These are phyloP conservation scores for Tyrannus savana DNA, from an alignment of 2,113 vertebrate species.

Conservation along the genomic window DNA sequence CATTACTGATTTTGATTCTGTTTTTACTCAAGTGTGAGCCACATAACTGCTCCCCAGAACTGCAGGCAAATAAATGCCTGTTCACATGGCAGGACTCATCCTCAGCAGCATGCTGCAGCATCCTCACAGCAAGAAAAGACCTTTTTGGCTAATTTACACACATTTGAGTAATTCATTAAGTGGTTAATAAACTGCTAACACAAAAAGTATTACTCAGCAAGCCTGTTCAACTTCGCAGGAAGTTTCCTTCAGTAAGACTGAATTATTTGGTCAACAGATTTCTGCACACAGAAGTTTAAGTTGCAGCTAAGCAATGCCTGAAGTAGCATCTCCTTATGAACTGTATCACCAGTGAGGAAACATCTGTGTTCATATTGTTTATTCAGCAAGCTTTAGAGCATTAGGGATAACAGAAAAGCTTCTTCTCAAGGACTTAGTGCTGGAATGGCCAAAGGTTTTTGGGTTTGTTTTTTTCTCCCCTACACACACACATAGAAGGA, in stretches of 20 bases:
- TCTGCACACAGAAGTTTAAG: not conserved
- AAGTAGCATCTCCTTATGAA: not conserved
- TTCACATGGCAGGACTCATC: accelerated
- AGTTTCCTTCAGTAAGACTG: not conserved
- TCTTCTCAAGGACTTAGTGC: not conserved
- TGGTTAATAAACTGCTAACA: not conserved
- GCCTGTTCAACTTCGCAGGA: not conserved
- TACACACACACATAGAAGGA: not conserved
- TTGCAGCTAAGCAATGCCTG: conserved; percentile 21
- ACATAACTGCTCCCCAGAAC: not conserved
- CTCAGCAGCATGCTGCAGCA: not conserved
- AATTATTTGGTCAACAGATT: not conserved
- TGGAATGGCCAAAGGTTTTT: conserved; percentile 5
- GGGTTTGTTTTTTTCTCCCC: not conserved
- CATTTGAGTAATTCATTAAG: not conserved
- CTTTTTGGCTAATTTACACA: not conserved
- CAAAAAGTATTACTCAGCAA: not conserved
- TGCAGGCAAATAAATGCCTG: not conserved
- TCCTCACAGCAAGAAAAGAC: not conserved
- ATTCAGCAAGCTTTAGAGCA: conserved; percentile 37
- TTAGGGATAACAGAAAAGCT: conserved; percentile 26
- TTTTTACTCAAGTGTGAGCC: not conserved
- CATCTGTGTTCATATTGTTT: conserved; percentile 64
- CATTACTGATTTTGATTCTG: not conserved
- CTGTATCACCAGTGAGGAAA: conserved; percentile 1